These are phyloP conservation scores for Gastrophryne carolinensis DNA, from an alignment of 2,797 vertebrate species.

Conservation along the genomic window DNA sequence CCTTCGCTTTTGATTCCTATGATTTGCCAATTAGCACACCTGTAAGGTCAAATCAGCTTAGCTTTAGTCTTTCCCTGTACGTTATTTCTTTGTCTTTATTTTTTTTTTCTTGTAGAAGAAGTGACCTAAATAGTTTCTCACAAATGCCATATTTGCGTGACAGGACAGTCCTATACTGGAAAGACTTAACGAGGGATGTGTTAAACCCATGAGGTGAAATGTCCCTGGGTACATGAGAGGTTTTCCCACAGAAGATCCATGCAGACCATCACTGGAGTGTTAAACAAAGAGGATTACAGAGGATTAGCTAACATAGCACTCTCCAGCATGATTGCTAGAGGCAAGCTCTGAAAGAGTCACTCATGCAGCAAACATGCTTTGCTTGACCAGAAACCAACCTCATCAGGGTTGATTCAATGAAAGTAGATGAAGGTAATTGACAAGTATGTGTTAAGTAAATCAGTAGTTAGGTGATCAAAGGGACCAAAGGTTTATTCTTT, in stretches of 20 bases:
- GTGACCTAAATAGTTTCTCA: not conserved
- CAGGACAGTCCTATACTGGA: conserved; percentile 4
- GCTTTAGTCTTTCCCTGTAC: too few relatives aligned
- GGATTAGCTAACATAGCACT: conserved; percentile 77
- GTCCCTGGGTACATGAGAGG: conserved; percentile 65
- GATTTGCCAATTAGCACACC: too few relatives aligned
- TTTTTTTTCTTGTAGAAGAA: too few relatives aligned
- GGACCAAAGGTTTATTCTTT: too few relatives aligned
- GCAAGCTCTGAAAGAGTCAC: conserved; percentile 68
- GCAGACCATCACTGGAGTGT: conserved; percentile 72
- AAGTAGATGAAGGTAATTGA: conserved; percentile 62
- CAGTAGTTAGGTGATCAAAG: conserved; percentile 65
- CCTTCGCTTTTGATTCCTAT: too few relatives aligned
- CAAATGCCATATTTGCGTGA: conserved; percentile 15
- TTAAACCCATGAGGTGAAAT: conserved; percentile 10
- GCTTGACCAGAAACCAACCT: conserved; percentile 73
- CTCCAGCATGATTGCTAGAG: conserved; percentile 64
- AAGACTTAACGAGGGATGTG: conserved; percentile 3
- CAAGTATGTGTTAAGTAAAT: conserved; percentile 57
- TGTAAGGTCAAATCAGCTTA: too few relatives aligned
- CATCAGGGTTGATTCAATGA: conserved; percentile 75
- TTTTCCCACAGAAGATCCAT: conserved; percentile 76
- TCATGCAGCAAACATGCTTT: conserved; percentile 80
- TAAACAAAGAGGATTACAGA: conserved; percentile 71
- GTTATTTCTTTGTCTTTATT: too few relatives aligned